phyloP scores from a whole-genome alignment of 2,888 invertebrate genomes.

The Rhagonycha fulva region DNA sequence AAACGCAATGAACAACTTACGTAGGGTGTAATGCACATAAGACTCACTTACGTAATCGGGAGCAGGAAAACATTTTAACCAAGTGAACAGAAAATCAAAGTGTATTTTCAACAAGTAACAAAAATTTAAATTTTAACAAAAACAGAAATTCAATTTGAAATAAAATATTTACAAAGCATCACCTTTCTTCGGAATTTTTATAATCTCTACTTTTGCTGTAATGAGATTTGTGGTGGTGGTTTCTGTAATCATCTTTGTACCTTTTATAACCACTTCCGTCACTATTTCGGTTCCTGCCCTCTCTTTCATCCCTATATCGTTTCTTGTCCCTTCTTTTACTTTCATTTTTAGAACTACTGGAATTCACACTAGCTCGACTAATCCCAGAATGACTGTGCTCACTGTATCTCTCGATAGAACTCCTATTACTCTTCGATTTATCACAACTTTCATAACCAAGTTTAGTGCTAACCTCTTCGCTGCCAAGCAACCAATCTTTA shows the following conservation, averaged over 20 bases:
- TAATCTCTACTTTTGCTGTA: not conserved
- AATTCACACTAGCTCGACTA: slow-evolving; percentile 19
- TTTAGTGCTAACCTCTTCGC: not conserved
- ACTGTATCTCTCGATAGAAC: slow-evolving; percentile 1
- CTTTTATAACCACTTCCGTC: not conserved
- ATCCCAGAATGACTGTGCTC: slow-evolving; percentile 16
- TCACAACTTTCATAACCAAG: slow-evolving; percentile 1
- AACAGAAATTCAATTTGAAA: not conserved
- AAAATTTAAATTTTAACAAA: not conserved
- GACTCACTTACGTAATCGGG: too few relatives aligned
- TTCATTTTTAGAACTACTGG: slow-evolving; percentile 15
- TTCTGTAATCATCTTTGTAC: not conserved
- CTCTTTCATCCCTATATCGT: not conserved
- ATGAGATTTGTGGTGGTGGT: not conserved
- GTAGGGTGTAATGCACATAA: too few relatives aligned
- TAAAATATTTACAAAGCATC: not conserved
- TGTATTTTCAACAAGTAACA: not conserved
- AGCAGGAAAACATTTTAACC: too few relatives aligned
- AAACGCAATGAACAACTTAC: too few relatives aligned
- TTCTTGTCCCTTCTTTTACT: not conserved
- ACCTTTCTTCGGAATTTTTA: not conserved
- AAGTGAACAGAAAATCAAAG: not conserved
- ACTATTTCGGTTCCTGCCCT: not conserved
- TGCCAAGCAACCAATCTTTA: slow-evolving; percentile 42
- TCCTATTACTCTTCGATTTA: slow-evolving; percentile 2